Percentiles rank a stretch among this genome's conserved stretches.
Conservation (phyloP, 2,113 vertebrate species). For the Ursus arctos region DNA sequence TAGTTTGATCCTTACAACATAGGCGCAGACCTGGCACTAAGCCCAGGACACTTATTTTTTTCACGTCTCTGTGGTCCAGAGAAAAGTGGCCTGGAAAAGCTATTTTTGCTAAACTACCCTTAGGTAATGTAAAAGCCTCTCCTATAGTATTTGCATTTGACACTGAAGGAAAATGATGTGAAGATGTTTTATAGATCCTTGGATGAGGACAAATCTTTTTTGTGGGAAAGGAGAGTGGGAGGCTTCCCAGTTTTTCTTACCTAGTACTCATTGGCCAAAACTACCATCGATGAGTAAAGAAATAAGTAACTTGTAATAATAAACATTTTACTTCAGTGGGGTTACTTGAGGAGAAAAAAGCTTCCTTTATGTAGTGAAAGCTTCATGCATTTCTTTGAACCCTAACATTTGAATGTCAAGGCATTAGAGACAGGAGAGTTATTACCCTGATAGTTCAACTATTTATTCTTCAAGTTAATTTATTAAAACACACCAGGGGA, state of each 20-base stretch:
- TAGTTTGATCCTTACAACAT: slow-evolving; percentile 38
- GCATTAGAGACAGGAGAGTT: background rate
- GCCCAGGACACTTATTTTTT: background rate
- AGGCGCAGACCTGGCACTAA: background rate
- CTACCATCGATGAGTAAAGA: fast-evolving
- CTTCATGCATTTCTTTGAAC: background rate
- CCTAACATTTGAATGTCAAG: background rate
- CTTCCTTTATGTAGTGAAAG: background rate
- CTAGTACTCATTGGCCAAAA: background rate
- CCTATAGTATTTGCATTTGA: background rate
- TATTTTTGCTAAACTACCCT: background rate
- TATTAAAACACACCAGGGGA: background rate
- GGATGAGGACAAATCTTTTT: background rate
- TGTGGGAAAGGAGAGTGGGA: fast-evolving
- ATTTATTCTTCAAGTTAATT: background rate
- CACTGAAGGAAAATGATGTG: background rate
- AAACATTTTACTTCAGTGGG: background rate
- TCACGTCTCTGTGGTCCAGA: background rate
- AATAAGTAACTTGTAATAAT: background rate
- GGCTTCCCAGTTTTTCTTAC: background rate
- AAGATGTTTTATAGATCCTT: background rate
- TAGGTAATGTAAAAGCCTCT: background rate
- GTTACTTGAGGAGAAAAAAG: background rate
- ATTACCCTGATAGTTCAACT: background rate
- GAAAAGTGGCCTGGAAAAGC: background rate